Conservation (phyloP, 2,797 vertebrate species). For the Malacoraja senta region DNA sequence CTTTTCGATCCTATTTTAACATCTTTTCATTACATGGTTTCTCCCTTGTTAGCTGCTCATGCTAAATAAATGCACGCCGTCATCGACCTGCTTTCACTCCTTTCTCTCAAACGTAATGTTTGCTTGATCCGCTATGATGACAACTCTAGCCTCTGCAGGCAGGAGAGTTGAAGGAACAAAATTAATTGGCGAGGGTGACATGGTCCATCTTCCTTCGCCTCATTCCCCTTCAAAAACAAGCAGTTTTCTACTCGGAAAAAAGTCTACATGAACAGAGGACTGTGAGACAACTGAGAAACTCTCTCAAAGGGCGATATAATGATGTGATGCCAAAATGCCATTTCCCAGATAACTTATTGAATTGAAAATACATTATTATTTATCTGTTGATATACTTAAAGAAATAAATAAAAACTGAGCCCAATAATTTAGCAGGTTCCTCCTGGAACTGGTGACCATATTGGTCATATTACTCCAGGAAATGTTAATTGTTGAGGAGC, state of each 20-base stretch:
- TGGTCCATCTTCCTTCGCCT: background rate
- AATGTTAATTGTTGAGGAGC: background rate
- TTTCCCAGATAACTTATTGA: background rate
- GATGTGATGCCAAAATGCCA: background rate
- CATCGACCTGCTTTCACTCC: background rate
- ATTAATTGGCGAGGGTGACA: background rate
- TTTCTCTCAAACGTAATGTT: background rate
- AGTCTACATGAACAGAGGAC: background rate
- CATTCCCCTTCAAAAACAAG: background rate
- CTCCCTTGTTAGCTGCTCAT: background rate
- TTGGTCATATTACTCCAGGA: background rate
- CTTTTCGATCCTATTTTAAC: background rate
- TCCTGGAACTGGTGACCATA: background rate
- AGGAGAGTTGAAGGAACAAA: background rate
- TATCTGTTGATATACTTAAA: background rate
- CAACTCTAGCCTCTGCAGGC: background rate
- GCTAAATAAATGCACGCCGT: background rate
- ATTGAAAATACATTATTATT: background rate
- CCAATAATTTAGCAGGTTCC: background rate
- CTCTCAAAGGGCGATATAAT: background rate
- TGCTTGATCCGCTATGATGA: background rate
- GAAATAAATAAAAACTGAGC: background rate
- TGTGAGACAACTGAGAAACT: background rate
- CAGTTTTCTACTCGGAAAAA: background rate
- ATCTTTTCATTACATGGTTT: background rate